Base-by-base conservation (phyloP, 37 sponge, comb jelly and placozoan species). In the Agelas oroides region DNA sequence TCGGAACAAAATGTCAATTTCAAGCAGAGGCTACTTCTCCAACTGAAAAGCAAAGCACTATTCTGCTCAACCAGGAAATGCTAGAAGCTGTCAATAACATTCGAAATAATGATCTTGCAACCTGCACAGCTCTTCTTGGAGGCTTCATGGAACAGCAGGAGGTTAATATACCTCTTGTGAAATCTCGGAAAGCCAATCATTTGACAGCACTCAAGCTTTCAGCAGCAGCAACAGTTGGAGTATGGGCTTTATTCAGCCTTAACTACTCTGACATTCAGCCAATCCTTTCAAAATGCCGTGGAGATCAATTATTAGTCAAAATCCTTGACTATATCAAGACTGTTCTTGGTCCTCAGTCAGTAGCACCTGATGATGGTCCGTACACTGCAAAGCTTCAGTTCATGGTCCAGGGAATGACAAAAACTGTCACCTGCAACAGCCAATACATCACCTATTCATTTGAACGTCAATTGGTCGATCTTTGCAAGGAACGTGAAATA, bases 131-230 rank as follows among this genome's bases (percentile, higher is more conserved):
- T 25, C 59, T 90, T 34, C 59, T 84, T 6, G 86, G 85, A 61
- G 85, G 73, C 16, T 90, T 90, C 65, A 90, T 90, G 91, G 76
- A 77, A 18, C 75, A 66, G 23, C 81, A 75, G 35, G 37, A 6
- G 13, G 58, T 90, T 27, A 21, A 75, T 30, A 58, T 90, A 0
- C 83, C 85, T 5, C 67, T 90, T 24, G 38, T 81, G 3, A 74
- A 80, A 11, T 55, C 85, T 20, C 55, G 71, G 15, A 5, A 27
- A 19, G 61, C n/a, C n/a, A n/a, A 78, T n/a, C 84, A 76, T 0
- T 84, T 81, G 14, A 53, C 58, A 14, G 64, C 28, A 35, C 35
- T 86, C 53, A 36, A 35, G 11, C 59, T 61, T 25, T 27, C n/a
- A 68, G 70, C 78, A 36, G 58, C 46, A 11, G 77, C 75, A 32